phyloP scores from a whole-genome alignment of 2,113 vertebrate species.

The Mugil cephalus region DNA sequence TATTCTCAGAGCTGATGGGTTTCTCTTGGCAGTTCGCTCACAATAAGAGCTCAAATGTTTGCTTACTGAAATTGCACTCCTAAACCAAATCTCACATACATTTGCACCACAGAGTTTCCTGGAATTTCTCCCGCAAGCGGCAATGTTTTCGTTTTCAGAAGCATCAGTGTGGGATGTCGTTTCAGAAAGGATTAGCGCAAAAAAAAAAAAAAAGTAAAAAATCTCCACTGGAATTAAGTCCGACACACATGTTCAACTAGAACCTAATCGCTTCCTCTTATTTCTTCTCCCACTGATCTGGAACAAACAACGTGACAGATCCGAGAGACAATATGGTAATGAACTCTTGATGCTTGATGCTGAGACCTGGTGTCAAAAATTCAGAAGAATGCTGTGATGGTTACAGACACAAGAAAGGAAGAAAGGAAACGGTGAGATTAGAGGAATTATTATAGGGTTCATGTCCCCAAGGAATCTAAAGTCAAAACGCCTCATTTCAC shows the following conservation, averaged over 20 bases:
- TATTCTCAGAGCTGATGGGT: constrained; percentile 37
- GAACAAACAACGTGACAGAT: constrained; percentile 42
- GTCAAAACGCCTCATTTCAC: not conserved
- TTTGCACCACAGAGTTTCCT: constrained; percentile 21
- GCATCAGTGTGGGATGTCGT: constrained; percentile 31
- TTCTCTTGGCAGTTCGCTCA: constrained; percentile 33
- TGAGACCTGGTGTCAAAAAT: constrained; percentile 26
- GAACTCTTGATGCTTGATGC: too few species aligned
- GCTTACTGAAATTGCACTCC: constrained; percentile 23
- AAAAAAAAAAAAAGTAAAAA: constrained; percentile 2
- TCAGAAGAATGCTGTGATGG: constrained; percentile 31
- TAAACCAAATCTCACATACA: constrained; percentile 25
- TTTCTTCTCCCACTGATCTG: constrained; percentile 22
- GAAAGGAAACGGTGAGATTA: constrained; percentile 11
- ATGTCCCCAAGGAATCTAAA: constrained; percentile 15
- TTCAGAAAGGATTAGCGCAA: constrained; percentile 40
- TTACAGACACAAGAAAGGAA: constrained; percentile 11
- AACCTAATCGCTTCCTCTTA: constrained; percentile 26
- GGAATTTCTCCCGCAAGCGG: constrained; percentile 25
- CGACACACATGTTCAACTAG: constrained; percentile 45
- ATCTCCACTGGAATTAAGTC: constrained; percentile 38
- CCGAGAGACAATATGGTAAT: constrained; percentile 33
- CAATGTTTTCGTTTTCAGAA: constrained; percentile 42
- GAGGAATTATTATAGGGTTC: not conserved
- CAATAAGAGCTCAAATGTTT: constrained; percentile 35